Evolutionary conservation across 2,888 invertebrate species (phyloP), one percentile per base, ranked within the genome.

Genomic region (Cantharis lateralis): DNA sequence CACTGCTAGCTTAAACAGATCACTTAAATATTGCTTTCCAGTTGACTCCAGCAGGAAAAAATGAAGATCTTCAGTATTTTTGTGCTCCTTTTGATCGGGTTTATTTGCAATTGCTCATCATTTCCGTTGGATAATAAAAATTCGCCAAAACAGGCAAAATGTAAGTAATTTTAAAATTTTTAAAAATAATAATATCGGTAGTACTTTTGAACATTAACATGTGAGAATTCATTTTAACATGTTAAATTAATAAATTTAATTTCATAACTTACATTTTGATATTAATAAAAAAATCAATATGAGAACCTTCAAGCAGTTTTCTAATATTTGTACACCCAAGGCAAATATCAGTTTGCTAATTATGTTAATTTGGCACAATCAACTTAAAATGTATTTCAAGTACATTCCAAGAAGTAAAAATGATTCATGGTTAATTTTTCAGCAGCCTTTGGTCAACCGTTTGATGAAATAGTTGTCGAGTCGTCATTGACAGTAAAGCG

Each of bases 401-500:
- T 70, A 75, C 61, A 48, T 26, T 70, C 15, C 13, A 13, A 20
- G 24, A 66, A 48, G 13, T 32, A 15, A 63, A 63, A 63, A 63
- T 75, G 70, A 75, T 66, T 71, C 69, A 62, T 68, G n/a, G 61
- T 66, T 72, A 70, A 77, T 71, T 78, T 82, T 84, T 70, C 76
- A 87, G 87, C 85, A 70, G 85, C 83, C n/a, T 85, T 85, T 78
- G 86, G 86, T 7, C 83, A 82, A 71, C 84, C 86, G 66, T 87
- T 87, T 77, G 90, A 90, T 82, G 90, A 90, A 84, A 89, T 90
- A n/a, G 88, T 90, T 3, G 89, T 90, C 2, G 89, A 89, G 81
- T 89, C 90, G 1, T 88, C 88, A 32, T 83, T 90, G 62, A 87
- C 88, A 61, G 89, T 90, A 15, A 87, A 87, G 75, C 87, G 88